phyloP scores from a whole-genome alignment of 2,113 vertebrate genomes.

The Onychorhynchus coronatus region DNA sequence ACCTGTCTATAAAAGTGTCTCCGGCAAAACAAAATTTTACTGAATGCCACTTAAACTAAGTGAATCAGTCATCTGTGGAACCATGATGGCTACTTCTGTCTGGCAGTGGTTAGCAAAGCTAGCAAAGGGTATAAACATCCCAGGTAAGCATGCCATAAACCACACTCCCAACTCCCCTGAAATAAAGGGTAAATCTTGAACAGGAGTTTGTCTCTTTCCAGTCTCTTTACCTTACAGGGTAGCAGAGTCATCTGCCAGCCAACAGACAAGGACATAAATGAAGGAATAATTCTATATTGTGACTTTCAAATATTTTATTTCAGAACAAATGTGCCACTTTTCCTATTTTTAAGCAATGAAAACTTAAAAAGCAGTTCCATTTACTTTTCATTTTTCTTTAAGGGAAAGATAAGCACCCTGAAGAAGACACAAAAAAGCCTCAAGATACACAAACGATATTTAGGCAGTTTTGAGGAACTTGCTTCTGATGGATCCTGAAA shows the following conservation, averaged over 20 bases:
- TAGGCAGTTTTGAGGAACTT: not conserved
- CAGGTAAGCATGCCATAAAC: not conserved
- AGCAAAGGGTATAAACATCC: not conserved
- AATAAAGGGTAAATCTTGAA: not conserved
- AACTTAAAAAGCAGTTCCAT: not conserved
- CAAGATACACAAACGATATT: not conserved
- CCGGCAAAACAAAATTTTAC: not conserved
- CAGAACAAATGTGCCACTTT: not conserved
- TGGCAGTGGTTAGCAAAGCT: not conserved
- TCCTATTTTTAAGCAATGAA: not conserved
- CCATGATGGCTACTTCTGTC: not conserved
- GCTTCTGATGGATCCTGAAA: not conserved
- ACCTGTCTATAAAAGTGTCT: not conserved
- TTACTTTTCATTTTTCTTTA: conserved; percentile 6
- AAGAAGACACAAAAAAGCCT: not conserved
- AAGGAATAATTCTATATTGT: not conserved
- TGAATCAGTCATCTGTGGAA: not conserved
- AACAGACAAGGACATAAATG: not conserved
- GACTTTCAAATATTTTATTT: not conserved
- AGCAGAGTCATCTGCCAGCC: not conserved
- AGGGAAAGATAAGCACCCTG: not conserved
- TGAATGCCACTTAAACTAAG: not conserved
- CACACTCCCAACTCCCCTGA: not conserved
- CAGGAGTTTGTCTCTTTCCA: not conserved
- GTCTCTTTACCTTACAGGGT: not conserved